Evolutionary conservation across 2,113 vertebrate species (phyloP).

Genomic region (Paedocypris sp.): DNA sequence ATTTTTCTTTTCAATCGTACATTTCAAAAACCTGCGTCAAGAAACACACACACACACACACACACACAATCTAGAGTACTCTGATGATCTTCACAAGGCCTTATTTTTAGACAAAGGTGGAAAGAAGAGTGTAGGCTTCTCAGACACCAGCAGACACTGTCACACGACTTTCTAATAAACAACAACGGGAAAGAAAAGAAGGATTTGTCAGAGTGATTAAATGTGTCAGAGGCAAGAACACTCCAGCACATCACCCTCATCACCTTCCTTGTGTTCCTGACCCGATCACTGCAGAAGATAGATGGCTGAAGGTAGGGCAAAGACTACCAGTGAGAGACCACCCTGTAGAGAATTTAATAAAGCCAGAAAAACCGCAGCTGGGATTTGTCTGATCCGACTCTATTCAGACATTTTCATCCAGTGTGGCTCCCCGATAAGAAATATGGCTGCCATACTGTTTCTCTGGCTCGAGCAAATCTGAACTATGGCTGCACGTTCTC

Average conservation of each 20-base stretch:
- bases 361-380: constrained; percentile 17
- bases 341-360: constrained; percentile 18
- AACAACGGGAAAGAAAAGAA: too few species aligned
- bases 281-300: constrained; percentile 2
- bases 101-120: too few species aligned
- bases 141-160: too few species aligned
- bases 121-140: too few species aligned
- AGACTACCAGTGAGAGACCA: constrained; percentile 14
- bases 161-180: too few species aligned
- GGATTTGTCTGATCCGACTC: constrained; percentile 33
- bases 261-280: background rate
- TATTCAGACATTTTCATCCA: constrained; percentile 29
- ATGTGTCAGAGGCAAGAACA: background rate
- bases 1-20: too few species aligned
- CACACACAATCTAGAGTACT: too few species aligned
- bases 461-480: too few species aligned
- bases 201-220: constrained; percentile 5
- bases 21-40: too few species aligned
- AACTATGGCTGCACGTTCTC: too few species aligned
- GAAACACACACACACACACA: too few species aligned
- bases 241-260: background rate
- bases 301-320: background rate
- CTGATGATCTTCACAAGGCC: too few species aligned
- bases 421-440: constrained; percentile 33
- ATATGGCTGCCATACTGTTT: background rate